Base-by-base conservation (phyloP, 1,140 invertebrate species). In the Drosophila equinoxialis region DNA sequence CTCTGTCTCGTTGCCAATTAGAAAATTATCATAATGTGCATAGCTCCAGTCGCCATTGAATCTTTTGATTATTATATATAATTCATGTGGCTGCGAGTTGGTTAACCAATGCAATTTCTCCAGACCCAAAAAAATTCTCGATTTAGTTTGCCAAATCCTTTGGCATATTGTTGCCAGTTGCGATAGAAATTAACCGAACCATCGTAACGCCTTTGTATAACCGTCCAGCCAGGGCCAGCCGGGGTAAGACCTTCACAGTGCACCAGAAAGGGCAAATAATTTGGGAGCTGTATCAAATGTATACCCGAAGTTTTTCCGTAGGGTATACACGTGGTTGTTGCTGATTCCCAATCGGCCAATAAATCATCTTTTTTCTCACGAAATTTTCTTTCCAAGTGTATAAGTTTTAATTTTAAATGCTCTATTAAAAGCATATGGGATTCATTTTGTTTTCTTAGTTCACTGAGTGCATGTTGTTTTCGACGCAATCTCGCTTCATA, bases 11-110 rank as follows among this genome's bases (percentile, higher is more conserved):
- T 93, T 92, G 14, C 93, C 94, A 33, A 97, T 92, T 7, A 93
- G 93, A 75, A 96, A 96, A 30, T 94, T 92, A 3, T 93, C 93
- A 84, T 96, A 97, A 26, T 91, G 91, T 1, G 95, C 96, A 69
- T 92, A 93, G 39, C 93, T 94, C 8, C 91, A 93, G 17, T 92
- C 92, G 1, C 93, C 92, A 23, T 93, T 82, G 57, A 94, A 93
- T 62, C 96, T 94, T 76, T 94, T 93, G 85, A 96, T 86, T 68
- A 95, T 94, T 41, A 96, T 93, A 45, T 94, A 91, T 17, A 96
- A 81, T 58, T 95, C 94, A 42, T 95, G 95, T 8, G 94, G 92
- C 77, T 93, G 93, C 64, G 94, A 93, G 55, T 92, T 93, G 3
- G 94, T 95, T 10, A 95, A 63, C 41, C 92, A 92, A 74, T 94